Evolutionary conservation across 2,113 vertebrate genomes (phyloP).

Genomic region (Lepus europaeus): DNA sequence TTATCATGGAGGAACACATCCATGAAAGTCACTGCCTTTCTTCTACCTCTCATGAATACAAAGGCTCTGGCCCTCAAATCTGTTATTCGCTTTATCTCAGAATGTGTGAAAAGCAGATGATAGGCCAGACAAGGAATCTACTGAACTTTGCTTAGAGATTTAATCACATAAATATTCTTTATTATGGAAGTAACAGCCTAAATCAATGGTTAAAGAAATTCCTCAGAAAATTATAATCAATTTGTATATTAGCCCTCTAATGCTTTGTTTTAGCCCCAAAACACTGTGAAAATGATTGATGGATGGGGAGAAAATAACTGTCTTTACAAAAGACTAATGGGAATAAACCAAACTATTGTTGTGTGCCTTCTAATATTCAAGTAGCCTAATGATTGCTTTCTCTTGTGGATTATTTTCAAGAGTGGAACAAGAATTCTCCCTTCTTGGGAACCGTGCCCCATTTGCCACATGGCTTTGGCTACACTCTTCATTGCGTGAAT

Average conservation of each 20-base stretch:
- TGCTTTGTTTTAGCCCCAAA: background rate
- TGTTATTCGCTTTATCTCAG: background rate
- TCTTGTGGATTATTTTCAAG: background rate
- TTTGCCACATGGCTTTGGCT: background rate
- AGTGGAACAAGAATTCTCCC: background rate
- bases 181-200: background rate
- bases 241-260: background rate
- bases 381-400: background rate
- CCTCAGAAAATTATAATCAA: slow-evolving; percentile 3
- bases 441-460: background rate
- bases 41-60: background rate
- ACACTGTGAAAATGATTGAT: slow-evolving; percentile 19
- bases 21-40: background rate
- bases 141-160: background rate
- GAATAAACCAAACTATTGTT: background rate
- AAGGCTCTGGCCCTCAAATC: background rate
- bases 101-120: background rate
- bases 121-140: background rate
- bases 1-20: background rate
- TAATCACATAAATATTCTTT: background rate
- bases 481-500: background rate
- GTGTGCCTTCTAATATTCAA: background rate
- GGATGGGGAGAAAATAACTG: background rate
- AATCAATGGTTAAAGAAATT: background rate
- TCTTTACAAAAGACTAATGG: slow-evolving; percentile 21